These are phyloP conservation scores for Nasonia longicornis DNA, from an alignment of 1,140 invertebrate genomes.

Conservation along the genomic window DNA sequence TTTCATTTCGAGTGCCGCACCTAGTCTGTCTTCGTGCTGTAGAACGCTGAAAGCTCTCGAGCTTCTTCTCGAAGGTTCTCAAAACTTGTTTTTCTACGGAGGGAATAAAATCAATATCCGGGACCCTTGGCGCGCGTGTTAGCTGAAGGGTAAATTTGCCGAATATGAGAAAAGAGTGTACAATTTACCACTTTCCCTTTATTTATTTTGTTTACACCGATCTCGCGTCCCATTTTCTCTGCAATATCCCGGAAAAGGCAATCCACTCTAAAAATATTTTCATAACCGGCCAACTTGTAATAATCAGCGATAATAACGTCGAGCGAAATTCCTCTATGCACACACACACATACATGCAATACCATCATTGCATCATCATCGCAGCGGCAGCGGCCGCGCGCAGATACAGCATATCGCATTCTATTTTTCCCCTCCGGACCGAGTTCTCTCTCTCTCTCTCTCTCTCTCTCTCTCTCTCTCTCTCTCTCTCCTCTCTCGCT, in stretches of 20 bases:
- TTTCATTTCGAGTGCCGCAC: no score
- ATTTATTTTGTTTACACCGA: not conserved
- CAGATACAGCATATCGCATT: not conserved
- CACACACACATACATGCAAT: not conserved
- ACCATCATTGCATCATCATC: conserved; percentile 40
- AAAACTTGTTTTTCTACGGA: conserved; percentile 35
- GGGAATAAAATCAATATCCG: conserved; percentile 39
- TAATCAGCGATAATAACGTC: conserved; percentile 6
- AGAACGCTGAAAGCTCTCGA: conserved; percentile 25
- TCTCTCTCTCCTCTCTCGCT: not conserved
- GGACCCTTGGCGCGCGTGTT: not conserved
- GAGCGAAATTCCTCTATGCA: not conserved
- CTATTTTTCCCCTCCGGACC: conserved; percentile 5
- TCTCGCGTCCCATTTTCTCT: not conserved
- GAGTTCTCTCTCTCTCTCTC: not conserved
- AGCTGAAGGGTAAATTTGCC: conserved; percentile 30
- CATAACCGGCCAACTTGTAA: not conserved
- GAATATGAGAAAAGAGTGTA: conserved; percentile 27
- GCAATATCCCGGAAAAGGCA: no score
- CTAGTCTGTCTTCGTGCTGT: not conserved
- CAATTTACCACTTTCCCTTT: not conserved
- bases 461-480: not conserved
- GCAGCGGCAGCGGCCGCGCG: not conserved
- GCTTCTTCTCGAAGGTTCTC: conserved; percentile 37
- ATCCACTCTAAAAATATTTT: not conserved